phyloP scores from a whole-genome alignment of 1,140 invertebrate species.

The Chionoecetes opilio region DNA sequence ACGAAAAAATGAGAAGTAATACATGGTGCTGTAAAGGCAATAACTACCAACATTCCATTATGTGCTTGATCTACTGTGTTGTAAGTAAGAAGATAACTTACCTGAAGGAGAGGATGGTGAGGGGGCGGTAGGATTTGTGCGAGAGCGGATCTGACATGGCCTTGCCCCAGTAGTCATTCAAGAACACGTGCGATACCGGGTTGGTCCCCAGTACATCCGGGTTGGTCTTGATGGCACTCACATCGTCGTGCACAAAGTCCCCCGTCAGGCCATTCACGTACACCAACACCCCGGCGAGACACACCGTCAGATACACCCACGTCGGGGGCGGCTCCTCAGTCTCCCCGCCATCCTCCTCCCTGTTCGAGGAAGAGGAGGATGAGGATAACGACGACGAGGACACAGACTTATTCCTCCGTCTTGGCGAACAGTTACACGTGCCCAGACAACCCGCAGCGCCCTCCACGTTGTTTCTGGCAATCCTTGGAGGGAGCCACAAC shows the following conservation, averaged over 20 bases:
- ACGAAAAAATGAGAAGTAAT: no score
- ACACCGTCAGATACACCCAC: constrained; percentile 76
- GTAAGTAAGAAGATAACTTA: constrained; percentile 83
- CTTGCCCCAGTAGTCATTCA: constrained; percentile 97
- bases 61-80: no score
- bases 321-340: constrained; percentile 66
- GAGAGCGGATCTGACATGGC: constrained; percentile 92
- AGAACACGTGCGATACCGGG: constrained; percentile 86
- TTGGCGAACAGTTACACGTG: constrained; percentile 46
- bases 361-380: constrained; percentile 50
- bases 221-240: constrained; percentile 92
- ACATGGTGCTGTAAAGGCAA: no score
- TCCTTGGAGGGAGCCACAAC: not conserved
- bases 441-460: constrained; percentile 5
- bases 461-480: not conserved
- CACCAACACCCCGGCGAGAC: constrained; percentile 66
- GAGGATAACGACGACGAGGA: not conserved
- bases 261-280: constrained; percentile 72
- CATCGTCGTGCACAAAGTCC: constrained; percentile 79
- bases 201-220: constrained; percentile 91
- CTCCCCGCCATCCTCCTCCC: not conserved
- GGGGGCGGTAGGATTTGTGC: constrained; percentile 97
- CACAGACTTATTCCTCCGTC: not conserved
- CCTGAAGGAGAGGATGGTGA: constrained; percentile 96
- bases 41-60: no score